These are phyloP conservation scores for Centropyge bicolor DNA, from an alignment of 2,797 vertebrate species.

Conservation along the genomic window DNA sequence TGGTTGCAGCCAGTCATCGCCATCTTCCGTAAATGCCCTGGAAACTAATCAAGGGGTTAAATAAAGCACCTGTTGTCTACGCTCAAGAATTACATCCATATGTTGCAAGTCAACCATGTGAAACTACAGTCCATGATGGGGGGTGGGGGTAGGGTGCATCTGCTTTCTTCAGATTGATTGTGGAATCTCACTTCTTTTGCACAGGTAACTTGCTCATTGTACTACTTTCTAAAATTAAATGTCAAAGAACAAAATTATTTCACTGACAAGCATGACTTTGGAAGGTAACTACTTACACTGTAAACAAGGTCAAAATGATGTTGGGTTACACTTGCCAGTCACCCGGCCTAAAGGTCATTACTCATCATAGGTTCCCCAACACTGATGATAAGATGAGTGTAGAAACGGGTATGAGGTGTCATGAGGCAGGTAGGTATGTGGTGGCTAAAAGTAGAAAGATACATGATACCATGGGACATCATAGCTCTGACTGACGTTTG, in stretches of 20 bases:
- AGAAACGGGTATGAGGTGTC: conserved; percentile 15
- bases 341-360: background rate
- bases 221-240: background rate
- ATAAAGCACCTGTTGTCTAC: background rate
- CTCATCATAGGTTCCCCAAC: background rate
- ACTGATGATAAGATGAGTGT: background rate
- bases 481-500: conserved; percentile 22
- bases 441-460: conserved; percentile 45
- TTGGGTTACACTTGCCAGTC: too few relatives aligned
- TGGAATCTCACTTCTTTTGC: background rate
- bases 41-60: conserved; percentile 7
- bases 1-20: background rate
- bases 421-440: conserved; percentile 8
- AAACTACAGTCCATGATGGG: background rate
- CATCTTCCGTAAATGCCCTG: conserved; percentile 1
- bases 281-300: background rate
- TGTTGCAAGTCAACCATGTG: background rate
- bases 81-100: background rate
- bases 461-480: conserved; percentile 19
- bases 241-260: background rate
- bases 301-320: background rate
- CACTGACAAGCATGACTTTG: background rate
- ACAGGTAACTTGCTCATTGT: background rate
- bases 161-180: background rate
- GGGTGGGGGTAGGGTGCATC: background rate